A percentile compares a stretch with the other conserved stretches of the same genome.
These are phyloP conservation scores for Toxotes lorentzi DNA, from an alignment of 2,797 vertebrate species.

Conservation along the genomic window DNA sequence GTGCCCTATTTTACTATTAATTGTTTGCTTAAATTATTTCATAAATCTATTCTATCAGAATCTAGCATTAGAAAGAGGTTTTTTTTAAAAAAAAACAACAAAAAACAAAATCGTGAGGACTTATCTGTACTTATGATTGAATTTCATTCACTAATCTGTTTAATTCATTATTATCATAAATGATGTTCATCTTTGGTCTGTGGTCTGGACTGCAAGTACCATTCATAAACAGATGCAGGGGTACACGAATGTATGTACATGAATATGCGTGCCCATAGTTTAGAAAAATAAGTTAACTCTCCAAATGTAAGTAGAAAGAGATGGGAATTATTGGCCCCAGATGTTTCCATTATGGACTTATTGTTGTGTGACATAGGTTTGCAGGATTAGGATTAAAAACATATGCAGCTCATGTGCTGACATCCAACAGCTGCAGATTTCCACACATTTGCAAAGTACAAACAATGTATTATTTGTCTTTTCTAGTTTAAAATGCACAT, in stretches of 20 bases:
- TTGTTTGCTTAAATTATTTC: background rate
- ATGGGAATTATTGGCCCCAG: constrained; percentile 45
- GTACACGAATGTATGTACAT: background rate
- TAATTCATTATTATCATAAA: background rate
- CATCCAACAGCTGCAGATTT: background rate
- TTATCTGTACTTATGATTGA: background rate
- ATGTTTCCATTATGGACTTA: constrained; percentile 58
- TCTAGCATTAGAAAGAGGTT: background rate
- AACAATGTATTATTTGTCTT: background rate
- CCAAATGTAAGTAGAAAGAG: constrained; percentile 34
- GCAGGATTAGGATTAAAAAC: constrained; percentile 53
- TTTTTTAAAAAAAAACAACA: background rate
- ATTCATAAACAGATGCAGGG: constrained; percentile 1
- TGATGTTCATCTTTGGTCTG: background rate
- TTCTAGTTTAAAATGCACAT: background rate
- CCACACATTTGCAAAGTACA: background rate
- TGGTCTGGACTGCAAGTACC: background rate
- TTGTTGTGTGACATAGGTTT: constrained; percentile 51
- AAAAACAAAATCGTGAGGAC: background rate
- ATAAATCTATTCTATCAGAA: background rate
- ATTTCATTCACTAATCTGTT: background rate
- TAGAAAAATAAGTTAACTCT: constrained; percentile 2
- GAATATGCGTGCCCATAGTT: background rate
- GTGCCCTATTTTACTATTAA: background rate
- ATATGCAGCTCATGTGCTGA: constrained; percentile 18